A percentile compares a stretch with the other conserved stretches of the same genome.
These are phyloP conservation scores for Eupithecia exiguata DNA, from an alignment of 2,888 invertebrate species.

Conservation along the genomic window DNA sequence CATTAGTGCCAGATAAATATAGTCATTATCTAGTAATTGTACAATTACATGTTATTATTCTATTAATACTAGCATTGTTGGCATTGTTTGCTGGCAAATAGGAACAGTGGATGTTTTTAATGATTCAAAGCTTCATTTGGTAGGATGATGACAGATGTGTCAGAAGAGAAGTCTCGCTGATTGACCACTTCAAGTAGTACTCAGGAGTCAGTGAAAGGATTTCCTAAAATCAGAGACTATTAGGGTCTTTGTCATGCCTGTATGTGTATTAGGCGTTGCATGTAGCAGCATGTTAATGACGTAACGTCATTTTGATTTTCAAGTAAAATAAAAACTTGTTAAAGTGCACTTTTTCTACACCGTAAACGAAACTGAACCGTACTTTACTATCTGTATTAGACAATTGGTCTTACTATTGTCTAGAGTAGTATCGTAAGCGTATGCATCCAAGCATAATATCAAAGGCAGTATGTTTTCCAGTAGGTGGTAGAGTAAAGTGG, in stretches of 20 bases:
- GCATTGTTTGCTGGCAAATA: conserved; percentile 15
- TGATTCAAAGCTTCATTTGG: conserved; percentile 10
- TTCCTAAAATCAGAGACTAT: neutral
- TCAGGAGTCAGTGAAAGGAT: neutral
- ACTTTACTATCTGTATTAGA: neutral
- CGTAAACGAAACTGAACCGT: neutral
- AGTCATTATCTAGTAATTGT: conserved; percentile 31
- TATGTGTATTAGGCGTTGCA: no score
- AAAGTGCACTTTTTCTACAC: neutral
- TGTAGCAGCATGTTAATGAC: no score
- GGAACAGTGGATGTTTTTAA: neutral
- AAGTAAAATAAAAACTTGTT: neutral
- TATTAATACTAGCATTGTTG: conserved; percentile 19
- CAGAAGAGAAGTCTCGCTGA: neutral
- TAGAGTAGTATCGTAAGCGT: neutral
- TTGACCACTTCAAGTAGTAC: neutral
- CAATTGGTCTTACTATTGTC: neutral
- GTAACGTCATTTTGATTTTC: neutral
- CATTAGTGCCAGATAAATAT: conserved; percentile 30
- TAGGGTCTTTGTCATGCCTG: neutral
- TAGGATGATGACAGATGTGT: neutral
- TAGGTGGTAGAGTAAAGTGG: neutral
- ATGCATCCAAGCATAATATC: neutral
- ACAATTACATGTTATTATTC: conserved; percentile 18
- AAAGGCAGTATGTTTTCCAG: neutral